Evolutionary conservation across 1,140 invertebrate species (phyloP), one percentile per base, ranked within the genome.

Genomic region (Sarcophaga peregrina): DNA sequence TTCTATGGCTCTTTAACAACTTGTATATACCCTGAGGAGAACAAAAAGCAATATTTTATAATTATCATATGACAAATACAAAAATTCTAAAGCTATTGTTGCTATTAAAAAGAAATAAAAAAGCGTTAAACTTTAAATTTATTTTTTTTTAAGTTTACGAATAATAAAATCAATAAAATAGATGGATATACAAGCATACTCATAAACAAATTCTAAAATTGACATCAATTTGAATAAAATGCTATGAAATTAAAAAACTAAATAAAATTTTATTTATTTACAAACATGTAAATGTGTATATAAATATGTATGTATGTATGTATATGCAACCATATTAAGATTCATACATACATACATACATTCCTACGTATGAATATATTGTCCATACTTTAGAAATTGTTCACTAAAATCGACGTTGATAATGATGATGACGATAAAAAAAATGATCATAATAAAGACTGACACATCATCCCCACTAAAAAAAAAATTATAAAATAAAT

Each of bases 121-220:
- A 68, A 68, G 62, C 62, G 62, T 68, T 68, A 25, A 68, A 62
- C 17, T 68, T 68, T 68, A 25, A 37, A 37, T 2, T n/a, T 68
- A 68, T 68, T 68, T 20, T 68, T 68, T 68, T 68, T 37, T 20
- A 17, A 68, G 62, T 68, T 20, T n/a, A 68, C 62, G 7, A 68
- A 20, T n/a, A 68, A 68, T 68, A 68, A 68, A 68, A 68, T 8
- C 62, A 68, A 68, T 68, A 68, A 68, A 68, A 68, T 68, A 20
- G n/a, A 20, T 68, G 20, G 3, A 68, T 20, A 68, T 25, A 68
- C 20, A 68, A 17, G 20, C 17, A 68, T 37, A 20, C 20, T 68
- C 62, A 68, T 68, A 68, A 17, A 68, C 17, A 68, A 37, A 20
- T 68, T 68, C 62, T 25, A n/a, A 20, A 9, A 20, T 68, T 68